Conservation (phyloP, 2,113 vertebrate species). For the Takifugu bimaculatus region DNA sequence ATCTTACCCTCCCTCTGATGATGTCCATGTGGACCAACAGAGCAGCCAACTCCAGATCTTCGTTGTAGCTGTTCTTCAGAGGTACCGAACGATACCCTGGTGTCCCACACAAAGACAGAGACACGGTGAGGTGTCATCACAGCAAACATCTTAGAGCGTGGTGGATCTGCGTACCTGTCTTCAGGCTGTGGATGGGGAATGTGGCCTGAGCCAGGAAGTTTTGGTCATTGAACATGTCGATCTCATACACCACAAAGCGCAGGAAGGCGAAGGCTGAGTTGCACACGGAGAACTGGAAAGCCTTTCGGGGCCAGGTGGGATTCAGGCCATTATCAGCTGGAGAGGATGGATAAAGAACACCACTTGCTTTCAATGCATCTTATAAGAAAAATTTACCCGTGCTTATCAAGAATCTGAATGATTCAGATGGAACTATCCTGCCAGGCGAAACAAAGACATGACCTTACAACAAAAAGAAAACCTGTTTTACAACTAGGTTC, state of each 20-base stretch:
- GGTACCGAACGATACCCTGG: slow-evolving; percentile 92
- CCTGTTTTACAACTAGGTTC: background rate
- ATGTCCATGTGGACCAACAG: slow-evolving; percentile 88
- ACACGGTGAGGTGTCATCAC: background rate
- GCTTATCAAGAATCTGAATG: no score
- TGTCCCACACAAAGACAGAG: slow-evolving; percentile 1
- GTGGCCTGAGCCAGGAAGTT: slow-evolving; percentile 98
- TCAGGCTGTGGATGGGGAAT: slow-evolving; percentile 89
- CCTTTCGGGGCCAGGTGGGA: slow-evolving; percentile 87
- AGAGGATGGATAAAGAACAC: background rate
- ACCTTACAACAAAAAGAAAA: background rate
- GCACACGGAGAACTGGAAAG: slow-evolving; percentile 86
- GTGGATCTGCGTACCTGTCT: slow-evolving; percentile 78
- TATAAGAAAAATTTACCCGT: slow-evolving; percentile 1
- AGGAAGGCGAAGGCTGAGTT: slow-evolving; percentile 94
- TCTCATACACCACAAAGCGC: slow-evolving; percentile 96
- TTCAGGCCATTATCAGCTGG: slow-evolving; percentile 96
- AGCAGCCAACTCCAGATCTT: slow-evolving; percentile 93
- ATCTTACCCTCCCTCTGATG: slow-evolving; percentile 81
- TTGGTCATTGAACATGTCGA: slow-evolving; percentile 98
- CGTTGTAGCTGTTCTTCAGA: slow-evolving; percentile 96
- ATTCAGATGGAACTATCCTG: no score
- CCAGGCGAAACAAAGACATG: no score
- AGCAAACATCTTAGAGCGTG: background rate
- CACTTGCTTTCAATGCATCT: no score